Conservation (phyloP, 2,888 invertebrate genomes). For the Thereva unica region DNA sequence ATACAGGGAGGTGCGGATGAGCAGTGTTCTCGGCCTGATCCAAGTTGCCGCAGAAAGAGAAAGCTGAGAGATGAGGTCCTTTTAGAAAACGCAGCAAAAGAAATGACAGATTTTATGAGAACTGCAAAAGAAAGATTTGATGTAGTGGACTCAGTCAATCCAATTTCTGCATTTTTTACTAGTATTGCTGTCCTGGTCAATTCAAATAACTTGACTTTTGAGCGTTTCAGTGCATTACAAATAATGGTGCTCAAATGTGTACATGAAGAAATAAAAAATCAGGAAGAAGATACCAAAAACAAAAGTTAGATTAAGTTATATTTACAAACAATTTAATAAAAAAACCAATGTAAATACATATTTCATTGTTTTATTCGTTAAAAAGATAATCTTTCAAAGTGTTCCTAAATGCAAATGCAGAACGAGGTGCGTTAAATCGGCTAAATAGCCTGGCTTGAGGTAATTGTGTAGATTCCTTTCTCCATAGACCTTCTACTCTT, state of each 20-base stretch:
- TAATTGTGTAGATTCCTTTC: slow-evolving; percentile 9
- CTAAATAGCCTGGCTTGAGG: slow-evolving; percentile 11
- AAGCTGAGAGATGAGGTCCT: not conserved
- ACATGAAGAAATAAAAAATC: slow-evolving; percentile 3
- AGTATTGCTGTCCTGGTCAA: slow-evolving; percentile 8
- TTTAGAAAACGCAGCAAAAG: not conserved
- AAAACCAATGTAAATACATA: too few relatives aligned
- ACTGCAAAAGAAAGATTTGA: slow-evolving; percentile 1
- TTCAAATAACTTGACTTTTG: slow-evolving; percentile 1
- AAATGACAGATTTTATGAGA: slow-evolving; percentile 5
- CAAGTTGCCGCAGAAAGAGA: not conserved
- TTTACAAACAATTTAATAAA: too few relatives aligned
- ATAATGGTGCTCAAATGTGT: not conserved
- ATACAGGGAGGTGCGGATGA: not conserved
- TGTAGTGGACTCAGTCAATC: not conserved
- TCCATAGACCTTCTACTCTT: too few relatives aligned
- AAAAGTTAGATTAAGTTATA: too few relatives aligned
- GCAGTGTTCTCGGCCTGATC: not conserved
- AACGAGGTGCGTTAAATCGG: slow-evolving; percentile 12
- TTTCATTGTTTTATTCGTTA: not conserved
- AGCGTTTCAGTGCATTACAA: slow-evolving; percentile 10
- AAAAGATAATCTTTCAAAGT: slow-evolving; percentile 19
- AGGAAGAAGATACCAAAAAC: slow-evolving; percentile 2
- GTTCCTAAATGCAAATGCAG: slow-evolving; percentile 27
- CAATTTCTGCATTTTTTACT: slow-evolving; percentile 5